These are phyloP conservation scores for Lates japonicus DNA, from an alignment of 2,797 vertebrate genomes.

Conservation along the genomic window DNA sequence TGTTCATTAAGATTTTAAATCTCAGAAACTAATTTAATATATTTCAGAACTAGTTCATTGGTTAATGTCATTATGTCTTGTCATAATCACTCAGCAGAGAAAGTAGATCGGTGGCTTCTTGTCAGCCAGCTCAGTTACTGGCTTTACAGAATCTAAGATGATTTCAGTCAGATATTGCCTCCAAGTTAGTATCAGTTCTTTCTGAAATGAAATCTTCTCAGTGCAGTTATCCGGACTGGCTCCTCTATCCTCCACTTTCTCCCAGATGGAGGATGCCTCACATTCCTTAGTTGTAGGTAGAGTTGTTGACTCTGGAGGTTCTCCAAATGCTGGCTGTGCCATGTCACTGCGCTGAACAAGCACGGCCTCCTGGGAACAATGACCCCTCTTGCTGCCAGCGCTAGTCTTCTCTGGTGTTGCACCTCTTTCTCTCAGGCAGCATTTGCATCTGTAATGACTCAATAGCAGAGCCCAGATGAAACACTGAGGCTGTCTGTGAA, in stretches of 20 bases:
- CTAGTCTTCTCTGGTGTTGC: conserved; percentile 59
- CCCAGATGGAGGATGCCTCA: conserved; percentile 60
- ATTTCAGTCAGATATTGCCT: conserved; percentile 26
- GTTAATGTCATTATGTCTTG: conserved; percentile 5
- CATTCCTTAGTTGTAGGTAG: conserved; percentile 80
- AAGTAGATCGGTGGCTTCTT: conserved; percentile 5
- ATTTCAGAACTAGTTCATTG: conserved; percentile 16
- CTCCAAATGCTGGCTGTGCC: conserved; percentile 78
- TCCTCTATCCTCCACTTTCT: conserved; percentile 41
- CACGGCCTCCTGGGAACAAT: conserved; percentile 77
- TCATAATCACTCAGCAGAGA: conserved; percentile 27
- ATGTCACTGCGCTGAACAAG: conserved; percentile 73
- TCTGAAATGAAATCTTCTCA: conserved; percentile 31
- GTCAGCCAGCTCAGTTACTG: conserved; percentile 14
- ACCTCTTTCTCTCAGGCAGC: conserved; percentile 63
- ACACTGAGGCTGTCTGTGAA: conserved; percentile 75
- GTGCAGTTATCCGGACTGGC: conserved; percentile 33
- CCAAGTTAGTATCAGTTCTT: conserved; percentile 28
- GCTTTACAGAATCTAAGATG: conserved; percentile 9
- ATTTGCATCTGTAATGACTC: conserved; percentile 86
- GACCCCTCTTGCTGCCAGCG: conserved; percentile 71
- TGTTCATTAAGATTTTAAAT: conserved; percentile 31
- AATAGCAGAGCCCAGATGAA: conserved; percentile 84
- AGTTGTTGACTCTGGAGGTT: conserved; percentile 80
- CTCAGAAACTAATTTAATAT: conserved; percentile 23